Base-by-base conservation (phyloP, 1,140 invertebrate genomes). In the Polypedilum pembai region DNA sequence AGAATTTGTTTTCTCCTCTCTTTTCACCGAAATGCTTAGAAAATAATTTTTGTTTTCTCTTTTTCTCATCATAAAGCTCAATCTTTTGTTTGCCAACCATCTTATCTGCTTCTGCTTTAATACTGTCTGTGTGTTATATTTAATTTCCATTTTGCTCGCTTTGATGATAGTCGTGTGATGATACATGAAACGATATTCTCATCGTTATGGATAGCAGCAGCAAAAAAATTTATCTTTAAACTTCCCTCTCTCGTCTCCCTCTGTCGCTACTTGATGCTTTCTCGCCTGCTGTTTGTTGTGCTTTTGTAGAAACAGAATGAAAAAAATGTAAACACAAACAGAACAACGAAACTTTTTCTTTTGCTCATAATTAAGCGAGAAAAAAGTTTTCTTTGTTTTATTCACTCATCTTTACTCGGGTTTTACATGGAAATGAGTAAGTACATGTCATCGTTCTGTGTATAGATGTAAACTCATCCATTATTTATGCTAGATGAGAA, bases 251-350 rank as follows among this genome's bases (percentile, higher is more conserved):
- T 41, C 10, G 40, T 5, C 10, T 45, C 15, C 8, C 12, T 15
- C 12, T 56, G 15, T 12, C 12, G 45, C 45, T 12, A 56, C 45
- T 56, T 56, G 45, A 56, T 56, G 45, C 45, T 56, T 56, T 33
- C 24, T 33, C 24, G 45, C 45, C 10, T 56, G 45, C 45, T 56
- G 45, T 56, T 56, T 56, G 45, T 15, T 56, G 45, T 56, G 45
- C n/a, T 56, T 56, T 56, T n/a, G n/a, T 56, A 56, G 3, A 56
- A 33, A 5, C 24, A 33, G 24, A 33, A 33, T 33, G 24, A 33
- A 56, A 56, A 56, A 56, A 56, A 56, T n/a, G 45, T 56, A 56
- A 56, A 56, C 45, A 56, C 45, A 56, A 56, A 33, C 24, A 33
- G 24, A 33, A 33, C 24, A 33, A 33, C 24, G 24, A 33, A 56